Base-by-base conservation (phyloP, 2,113 vertebrate genomes). In the Neogobius melanostomus region DNA sequence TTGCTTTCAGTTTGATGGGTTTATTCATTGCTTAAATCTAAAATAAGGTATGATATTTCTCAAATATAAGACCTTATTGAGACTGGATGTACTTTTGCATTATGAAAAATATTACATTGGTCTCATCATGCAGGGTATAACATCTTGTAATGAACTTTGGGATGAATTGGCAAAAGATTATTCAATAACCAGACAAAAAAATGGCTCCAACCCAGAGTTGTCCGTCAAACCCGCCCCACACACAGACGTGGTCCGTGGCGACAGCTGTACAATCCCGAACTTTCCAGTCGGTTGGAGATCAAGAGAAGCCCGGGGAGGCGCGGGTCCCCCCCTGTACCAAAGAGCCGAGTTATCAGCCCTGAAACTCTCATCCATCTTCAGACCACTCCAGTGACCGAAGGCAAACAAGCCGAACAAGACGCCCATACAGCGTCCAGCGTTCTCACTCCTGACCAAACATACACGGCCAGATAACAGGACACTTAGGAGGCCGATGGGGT, bases 301-400 rank as follows among this genome's bases (percentile, higher is more conserved):
- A 85, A 79, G 81, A 61, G 77, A 78, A 78, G 78, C 82, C 79
- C 85, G 64, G 46, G 74, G 79, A 67, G 75, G 69, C 45, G 77
- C 54, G 57, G 21, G 75, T 71, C 61, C 21, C 57, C 76, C 65
- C 12, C 75, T 79, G 83, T 73, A 81, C 82, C 67, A 82, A 61
- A 74, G 77, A 51, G 46, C 75, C 66, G 68, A 79, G 82, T 82
- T 85, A 87, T 83, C 83, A 54, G 81, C 65, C 53, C 68, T 83
- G 80, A 80, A 81, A 85, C 80, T 63, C 87, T 86, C 88, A 93
- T 93, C 91, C 89, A 92, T 92, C 90, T 93, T 92, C 85, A 82
- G 14, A 64, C 74, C 81, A 59, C 84, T 84, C 69, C 54, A 47
- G 86, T 79, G 87, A 90, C 67, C 74, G 86, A 90, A 92, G 89